Evolutionary conservation across 2,888 invertebrate genomes (phyloP), one percentile per base, ranked within the genome.

Genomic region (Celastrina argiolus): DNA sequence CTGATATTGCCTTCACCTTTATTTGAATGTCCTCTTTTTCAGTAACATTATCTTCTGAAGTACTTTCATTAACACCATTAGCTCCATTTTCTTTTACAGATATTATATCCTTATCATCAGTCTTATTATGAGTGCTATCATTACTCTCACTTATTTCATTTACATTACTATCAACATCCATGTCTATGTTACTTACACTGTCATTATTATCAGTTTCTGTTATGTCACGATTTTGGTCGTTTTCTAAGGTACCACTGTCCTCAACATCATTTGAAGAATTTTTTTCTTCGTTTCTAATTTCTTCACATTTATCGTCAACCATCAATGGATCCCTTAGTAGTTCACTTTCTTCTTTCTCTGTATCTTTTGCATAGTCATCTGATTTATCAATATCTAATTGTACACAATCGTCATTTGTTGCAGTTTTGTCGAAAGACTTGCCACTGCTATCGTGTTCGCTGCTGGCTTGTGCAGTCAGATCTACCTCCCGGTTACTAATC

Each of bases 401-500:
- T 22, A 41, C 22, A 41, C 65, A 58, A 31, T 45, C 45, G 16
- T 45, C 45, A 16, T 18, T 42, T 10, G 26, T 36, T 31, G 28
- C 65, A 56, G 59, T 68, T 70, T 71, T 71, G 2, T 71, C 72
- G 4, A 68, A 28, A 1, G 75, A 69, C 66, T 83, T 85, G 71
- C 88, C 90, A 16, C 79, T 77, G 72, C 92, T 88, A 68, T 92
- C 91, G 70, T 92, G 89, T 70, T 92, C 92, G 72, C 92, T 91
- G 69, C 81, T 86, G n/a, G 78, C 82, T 12, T 77, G 75, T 12
- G 78, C 83, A 1, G 89, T 88, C 68, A 88, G 74, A 75, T 90
- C 88, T 2, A 89, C 85, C 69, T 87, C 87, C 69, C 82, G 84
- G 51, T 51, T 51, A 39, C 69, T 80, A 42, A 83, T 84, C 71